Evolutionary conservation across 2,888 invertebrate genomes (phyloP).

Genomic region (Pammene fasciana): DNA sequence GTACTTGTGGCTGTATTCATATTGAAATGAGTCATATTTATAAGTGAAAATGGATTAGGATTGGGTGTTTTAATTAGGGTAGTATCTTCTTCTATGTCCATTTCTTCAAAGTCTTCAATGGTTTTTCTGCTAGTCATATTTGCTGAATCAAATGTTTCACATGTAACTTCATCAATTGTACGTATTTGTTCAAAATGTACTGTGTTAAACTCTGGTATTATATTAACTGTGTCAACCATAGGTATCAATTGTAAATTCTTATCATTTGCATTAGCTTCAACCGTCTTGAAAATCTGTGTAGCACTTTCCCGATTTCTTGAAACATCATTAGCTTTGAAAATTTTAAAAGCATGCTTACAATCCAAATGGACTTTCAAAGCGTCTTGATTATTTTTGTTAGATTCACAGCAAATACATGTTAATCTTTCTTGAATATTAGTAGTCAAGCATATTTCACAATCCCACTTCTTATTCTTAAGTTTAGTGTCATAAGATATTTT

Average conservation of each 20-base stretch:
- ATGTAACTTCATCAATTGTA: neutral
- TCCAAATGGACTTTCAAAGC: constrained; percentile 46
- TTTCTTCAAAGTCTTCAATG: constrained; percentile 45
- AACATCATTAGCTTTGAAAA: constrained; percentile 2
- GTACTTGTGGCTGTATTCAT: neutral
- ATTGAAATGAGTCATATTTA: neutral
- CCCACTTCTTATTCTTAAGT: constrained; percentile 52
- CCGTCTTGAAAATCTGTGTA: neutral
- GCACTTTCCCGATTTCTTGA: neutral
- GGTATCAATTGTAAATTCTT: neutral
- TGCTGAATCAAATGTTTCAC: neutral
- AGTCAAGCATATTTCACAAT: constrained; percentile 60
- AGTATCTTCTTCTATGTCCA: constrained; percentile 51
- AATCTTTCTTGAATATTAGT: constrained; percentile 51
- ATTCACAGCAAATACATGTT: constrained; percentile 61
- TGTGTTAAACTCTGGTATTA: neutral
- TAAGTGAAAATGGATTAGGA: constrained; percentile 16
- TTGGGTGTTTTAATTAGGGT: constrained; percentile 22
- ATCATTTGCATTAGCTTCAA: neutral
- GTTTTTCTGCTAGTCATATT: constrained; percentile 24
- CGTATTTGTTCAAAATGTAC: neutral
- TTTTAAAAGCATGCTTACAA: constrained; percentile 14
- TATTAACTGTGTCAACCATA: neutral
- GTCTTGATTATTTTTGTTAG: constrained; percentile 40
- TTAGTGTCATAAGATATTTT: constrained; percentile 28